Evolutionary conservation across 2,113 vertebrate species (phyloP).

Genomic region (Oryctolagus cuniculus): mOryCun1.1 NC_091442.1:97285001-97285500

Average conservation of each 20-base stretch:
- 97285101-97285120: conserved; percentile 58
- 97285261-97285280: conserved; percentile 79
- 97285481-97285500: not conserved
- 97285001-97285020: not conserved
- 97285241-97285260: not conserved
- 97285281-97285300: conserved; percentile 73
- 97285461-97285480: not conserved
- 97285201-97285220: conserved; percentile 75
- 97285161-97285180: conserved; percentile 80
- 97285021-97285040: not conserved
- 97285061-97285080: not conserved
- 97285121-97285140: conserved; percentile 58
- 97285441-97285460: not conserved
- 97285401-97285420: not conserved
- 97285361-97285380: not conserved
- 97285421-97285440: not conserved
- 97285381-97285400: not conserved
- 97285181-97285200: conserved; percentile 77
- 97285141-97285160: conserved; percentile 69
- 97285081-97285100: conserved; percentile 53
- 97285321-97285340: conserved; percentile 74
- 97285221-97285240: conserved; percentile 72
- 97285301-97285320: conserved; percentile 79
- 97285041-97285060: not conserved
- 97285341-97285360: conserved; percentile 69